Evolutionary conservation across 2,797 vertebrate genomes (phyloP).

Genomic region (Myiothlypis coronata): DNA sequence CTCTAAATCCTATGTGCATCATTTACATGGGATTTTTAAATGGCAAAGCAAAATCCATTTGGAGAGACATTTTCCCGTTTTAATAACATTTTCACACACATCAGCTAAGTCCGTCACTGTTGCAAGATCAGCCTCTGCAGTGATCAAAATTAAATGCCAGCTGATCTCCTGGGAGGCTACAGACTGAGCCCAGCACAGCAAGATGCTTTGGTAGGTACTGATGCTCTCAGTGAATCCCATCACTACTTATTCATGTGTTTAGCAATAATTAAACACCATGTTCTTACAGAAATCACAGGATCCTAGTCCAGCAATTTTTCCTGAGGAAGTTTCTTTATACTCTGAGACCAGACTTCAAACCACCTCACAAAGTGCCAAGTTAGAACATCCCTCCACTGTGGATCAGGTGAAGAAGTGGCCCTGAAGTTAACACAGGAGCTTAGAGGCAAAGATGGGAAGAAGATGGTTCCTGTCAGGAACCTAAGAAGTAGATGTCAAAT

Average conservation of each 20-base stretch:
- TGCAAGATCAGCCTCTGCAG: slow-evolving; percentile 19
- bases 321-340: not conserved
- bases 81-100: slow-evolving; percentile 32
- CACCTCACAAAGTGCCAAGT: not conserved
- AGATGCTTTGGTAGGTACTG: not conserved
- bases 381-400: not conserved
- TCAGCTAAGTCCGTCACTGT: slow-evolving; percentile 10
- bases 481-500: not conserved
- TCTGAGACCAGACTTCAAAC: not conserved
- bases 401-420: not conserved
- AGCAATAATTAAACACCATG: not conserved
- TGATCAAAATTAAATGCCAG: slow-evolving; percentile 56
- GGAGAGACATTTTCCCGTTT: slow-evolving; percentile 43
- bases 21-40: slow-evolving; percentile 45
- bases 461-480: not conserved
- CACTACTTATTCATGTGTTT: not conserved
- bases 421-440: not conserved
- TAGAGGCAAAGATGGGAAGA: not conserved
- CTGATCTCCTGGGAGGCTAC: slow-evolving; percentile 12
- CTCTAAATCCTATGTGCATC: slow-evolving; percentile 46
- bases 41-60: slow-evolving; percentile 36
- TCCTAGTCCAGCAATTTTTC: not conserved
- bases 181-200: slow-evolving; percentile 1
- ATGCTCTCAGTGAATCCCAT: not conserved
- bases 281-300: slow-evolving; percentile 13